phyloP scores from a whole-genome alignment of 2,113 vertebrate species.

The Neoarius graeffei region DNA sequence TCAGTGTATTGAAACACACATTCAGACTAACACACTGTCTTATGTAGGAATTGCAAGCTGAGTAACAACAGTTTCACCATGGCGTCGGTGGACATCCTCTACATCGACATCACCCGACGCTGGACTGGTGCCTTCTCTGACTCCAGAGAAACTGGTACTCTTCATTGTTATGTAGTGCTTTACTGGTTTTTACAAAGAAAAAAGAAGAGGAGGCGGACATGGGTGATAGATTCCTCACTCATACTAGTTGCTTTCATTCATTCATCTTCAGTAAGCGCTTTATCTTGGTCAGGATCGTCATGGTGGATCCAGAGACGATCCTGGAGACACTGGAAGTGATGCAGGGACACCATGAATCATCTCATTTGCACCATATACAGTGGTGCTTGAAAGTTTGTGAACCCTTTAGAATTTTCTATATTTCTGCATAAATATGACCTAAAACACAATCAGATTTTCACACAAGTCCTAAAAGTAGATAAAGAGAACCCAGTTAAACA shows the following conservation, averaged over 20 bases:
- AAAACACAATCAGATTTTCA: too few relatives aligned
- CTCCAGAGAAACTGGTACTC: constrained; percentile 85
- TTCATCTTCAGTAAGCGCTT: not conserved
- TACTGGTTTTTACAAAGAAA: not conserved
- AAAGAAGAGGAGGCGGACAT: not conserved
- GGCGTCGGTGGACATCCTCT: constrained; percentile 93
- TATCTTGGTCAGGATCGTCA: not conserved
- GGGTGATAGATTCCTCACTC: not conserved
- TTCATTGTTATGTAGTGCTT: not conserved
- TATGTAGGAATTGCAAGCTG: constrained; percentile 87
- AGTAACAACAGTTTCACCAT: constrained; percentile 89
- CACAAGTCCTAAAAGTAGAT: too few relatives aligned
- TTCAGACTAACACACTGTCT: constrained; percentile 26
- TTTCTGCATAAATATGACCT: too few relatives aligned
- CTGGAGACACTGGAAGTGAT: not conserved
- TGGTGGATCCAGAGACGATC: not conserved
- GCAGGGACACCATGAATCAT: too few relatives aligned
- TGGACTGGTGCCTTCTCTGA: constrained; percentile 79
- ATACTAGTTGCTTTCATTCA: not conserved
- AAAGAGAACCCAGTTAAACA: too few relatives aligned
- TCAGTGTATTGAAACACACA: not conserved
- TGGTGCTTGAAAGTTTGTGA: too few relatives aligned
- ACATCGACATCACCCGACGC: constrained; percentile 94
- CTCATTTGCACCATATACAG: not conserved
- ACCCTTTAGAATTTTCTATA: too few relatives aligned